A percentile compares a stretch with the other conserved stretches of the same genome.
Conservation (phyloP, 2,113 vertebrate species). For the Oryzias woworae region DNA sequence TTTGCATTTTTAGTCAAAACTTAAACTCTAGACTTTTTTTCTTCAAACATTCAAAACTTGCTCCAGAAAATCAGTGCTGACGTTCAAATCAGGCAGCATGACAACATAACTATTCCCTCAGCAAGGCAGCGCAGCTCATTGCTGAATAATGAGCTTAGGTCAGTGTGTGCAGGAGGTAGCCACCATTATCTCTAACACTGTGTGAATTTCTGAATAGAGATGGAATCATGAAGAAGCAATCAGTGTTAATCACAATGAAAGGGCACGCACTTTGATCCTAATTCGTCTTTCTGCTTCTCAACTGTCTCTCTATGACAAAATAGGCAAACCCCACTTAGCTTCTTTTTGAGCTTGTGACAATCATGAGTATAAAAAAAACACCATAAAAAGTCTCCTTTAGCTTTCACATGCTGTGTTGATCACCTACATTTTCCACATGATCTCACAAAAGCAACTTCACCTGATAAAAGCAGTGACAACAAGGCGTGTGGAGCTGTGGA, state of each 20-base stretch:
- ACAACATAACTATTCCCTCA: slow-evolving; percentile 43
- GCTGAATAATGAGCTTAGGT: slow-evolving; percentile 71
- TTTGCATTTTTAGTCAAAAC: too few relatives aligned
- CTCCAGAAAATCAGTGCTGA: slow-evolving; percentile 44
- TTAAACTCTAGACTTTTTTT: not conserved
- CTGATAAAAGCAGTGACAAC: not conserved
- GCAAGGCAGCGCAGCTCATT: slow-evolving; percentile 53
- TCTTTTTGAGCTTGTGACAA: slow-evolving; percentile 39
- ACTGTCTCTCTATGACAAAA: slow-evolving; percentile 18
- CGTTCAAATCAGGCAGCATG: slow-evolving; percentile 32
- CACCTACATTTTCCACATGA: not conserved
- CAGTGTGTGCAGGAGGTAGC: slow-evolving; percentile 47
- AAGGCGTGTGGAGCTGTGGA: not conserved
- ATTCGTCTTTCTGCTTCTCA: slow-evolving; percentile 10
- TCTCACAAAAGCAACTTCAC: not conserved
- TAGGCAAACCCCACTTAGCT: slow-evolving; percentile 34
- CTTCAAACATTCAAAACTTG: slow-evolving; percentile 16
- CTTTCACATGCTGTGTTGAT: slow-evolving; percentile 2
- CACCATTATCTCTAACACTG: slow-evolving; percentile 54
- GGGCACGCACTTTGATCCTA: slow-evolving; percentile 57
- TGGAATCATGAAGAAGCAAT: slow-evolving; percentile 58
- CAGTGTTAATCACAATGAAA: slow-evolving; percentile 69
- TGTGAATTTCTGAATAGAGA: slow-evolving; percentile 57
- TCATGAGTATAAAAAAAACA: slow-evolving; percentile 56
- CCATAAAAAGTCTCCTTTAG: slow-evolving; percentile 19